Conservation (phyloP, 1,140 invertebrate species). For the Liolophura sinensis region DNA sequence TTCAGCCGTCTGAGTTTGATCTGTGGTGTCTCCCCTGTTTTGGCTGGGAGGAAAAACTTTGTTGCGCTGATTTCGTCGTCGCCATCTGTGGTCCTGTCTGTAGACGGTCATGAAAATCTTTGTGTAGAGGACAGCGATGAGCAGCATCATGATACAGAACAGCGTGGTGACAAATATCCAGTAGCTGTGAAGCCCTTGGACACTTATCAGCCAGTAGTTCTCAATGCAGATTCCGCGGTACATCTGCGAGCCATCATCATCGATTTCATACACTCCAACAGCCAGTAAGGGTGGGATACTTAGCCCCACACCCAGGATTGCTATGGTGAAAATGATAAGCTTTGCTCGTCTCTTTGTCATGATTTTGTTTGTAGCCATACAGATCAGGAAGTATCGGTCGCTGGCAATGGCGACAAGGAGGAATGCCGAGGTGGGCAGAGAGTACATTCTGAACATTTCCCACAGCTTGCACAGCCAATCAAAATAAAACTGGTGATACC, state of each 20-base stretch:
- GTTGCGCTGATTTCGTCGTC: background rate
- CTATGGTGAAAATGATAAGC: conserved; percentile 22
- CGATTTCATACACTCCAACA: conserved; percentile 27
- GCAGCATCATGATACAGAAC: conserved; percentile 29
- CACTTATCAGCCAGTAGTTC: conserved; percentile 23
- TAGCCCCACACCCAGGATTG: conserved; percentile 19
- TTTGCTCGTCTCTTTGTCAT: conserved; percentile 17
- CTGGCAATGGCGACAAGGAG: conserved; percentile 38
- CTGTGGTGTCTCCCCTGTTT: no score
- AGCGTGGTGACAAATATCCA: conserved; percentile 33
- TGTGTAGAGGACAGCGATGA: conserved; percentile 29
- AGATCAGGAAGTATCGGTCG: conserved; percentile 41
- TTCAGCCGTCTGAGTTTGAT: no score
- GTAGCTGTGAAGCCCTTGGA: conserved; percentile 21
- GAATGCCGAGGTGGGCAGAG: conserved; percentile 36
- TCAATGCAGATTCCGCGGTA: conserved; percentile 29
- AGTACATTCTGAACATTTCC: conserved; percentile 28
- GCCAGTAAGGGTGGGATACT: conserved; percentile 32
- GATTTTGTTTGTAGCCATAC: conserved; percentile 14
- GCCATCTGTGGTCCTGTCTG: conserved; percentile 25
- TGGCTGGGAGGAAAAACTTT: no score
- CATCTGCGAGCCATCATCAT: conserved; percentile 2
- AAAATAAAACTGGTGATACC: conserved; percentile 29
- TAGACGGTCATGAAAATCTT: conserved; percentile 36
- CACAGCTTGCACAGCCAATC: conserved; percentile 35